Evolutionary conservation across 2,888 invertebrate genomes (phyloP), one percentile per base, ranked within the genome.

Genomic region (Athalia circularis): DNA sequence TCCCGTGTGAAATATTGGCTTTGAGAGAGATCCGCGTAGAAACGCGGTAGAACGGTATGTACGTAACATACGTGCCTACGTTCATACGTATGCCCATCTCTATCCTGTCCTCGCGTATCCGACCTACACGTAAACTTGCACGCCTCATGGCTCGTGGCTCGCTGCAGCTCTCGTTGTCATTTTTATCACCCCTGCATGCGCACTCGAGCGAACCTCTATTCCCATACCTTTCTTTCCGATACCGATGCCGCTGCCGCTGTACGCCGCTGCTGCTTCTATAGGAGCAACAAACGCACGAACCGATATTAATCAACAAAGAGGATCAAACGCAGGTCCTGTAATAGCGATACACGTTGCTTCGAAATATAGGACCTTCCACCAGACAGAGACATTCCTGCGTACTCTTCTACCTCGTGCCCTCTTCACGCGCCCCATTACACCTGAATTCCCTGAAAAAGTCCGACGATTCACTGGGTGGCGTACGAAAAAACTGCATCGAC

Each of bases 1-100:
- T 75, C 64, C 75, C 61, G 43, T 57, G 61, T 75, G 75, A 75
- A 75, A 75, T 75, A 75, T 75, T 62, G 75, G 61, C 75, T 75
- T 72, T 72, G 72, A 72, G 59, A 59, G 72, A 61, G 72, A 72
- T 61, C 13, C 72, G 52, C 72, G 72, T 72, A 68, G 68, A 43
- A 43, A 68, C 29, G 13, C 4, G 45, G 7, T 67, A 4, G 13
- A 5, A 13, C 8, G 48, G 5, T 29, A 29, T 29, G 47, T 47
- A 47, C 13, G 29, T 68, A 47, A 47, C 8, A 8, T 47, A 59
- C 59, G 54, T 54, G n/a, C n/a, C 9, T 54, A 54, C n/a, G 54
- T 54, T 11, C 54, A n/a, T 29, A 29, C 29, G 29, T 29, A 29
- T 29, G 29, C 29, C 29, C 29, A 2, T 29, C 29, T 29, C 29